Evolutionary conservation across 2,888 invertebrate species (phyloP).

Genomic region (Fragum sueziense): DNA sequence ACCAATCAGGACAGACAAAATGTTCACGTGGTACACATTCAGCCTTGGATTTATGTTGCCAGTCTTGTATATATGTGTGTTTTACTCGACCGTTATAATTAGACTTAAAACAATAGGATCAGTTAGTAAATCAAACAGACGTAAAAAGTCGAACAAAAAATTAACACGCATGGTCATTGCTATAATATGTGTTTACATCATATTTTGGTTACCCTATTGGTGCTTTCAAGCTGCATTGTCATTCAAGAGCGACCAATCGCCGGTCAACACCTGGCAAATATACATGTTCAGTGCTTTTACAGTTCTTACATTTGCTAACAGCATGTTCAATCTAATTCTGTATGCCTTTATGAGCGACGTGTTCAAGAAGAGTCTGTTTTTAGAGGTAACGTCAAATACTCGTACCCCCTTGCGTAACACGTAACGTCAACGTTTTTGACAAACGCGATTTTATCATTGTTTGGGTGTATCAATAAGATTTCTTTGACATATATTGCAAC

Average conservation of each 20-base stretch:
- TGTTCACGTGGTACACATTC: conserved; percentile 81
- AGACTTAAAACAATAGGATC: conserved; percentile 79
- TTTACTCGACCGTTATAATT: conserved; percentile 79
- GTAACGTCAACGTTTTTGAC: no score
- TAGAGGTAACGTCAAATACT: no score
- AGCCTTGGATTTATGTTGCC: conserved; percentile 80
- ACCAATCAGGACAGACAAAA: conserved; percentile 75
- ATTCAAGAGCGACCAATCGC: conserved; percentile 49
- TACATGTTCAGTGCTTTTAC: conserved; percentile 78
- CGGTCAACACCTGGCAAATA: conserved; percentile 61
- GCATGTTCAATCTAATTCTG: conserved; percentile 80
- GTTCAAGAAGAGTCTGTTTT: conserved; percentile 80
- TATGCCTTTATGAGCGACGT: conserved; percentile 82
- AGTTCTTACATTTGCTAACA: conserved; percentile 80
- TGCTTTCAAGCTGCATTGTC: conserved; percentile 76
- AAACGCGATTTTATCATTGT: no score
- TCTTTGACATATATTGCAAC: no score
- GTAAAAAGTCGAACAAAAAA: conserved; percentile 76
- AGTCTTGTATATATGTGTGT: conserved; percentile 78
- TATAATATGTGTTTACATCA: conserved; percentile 79
- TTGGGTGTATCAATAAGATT: no score
- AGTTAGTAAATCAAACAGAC: conserved; percentile 77
- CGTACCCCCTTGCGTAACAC: no score
- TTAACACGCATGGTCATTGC: conserved; percentile 81
- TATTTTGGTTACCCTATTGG: conserved; percentile 82